Evolutionary conservation across 2,113 vertebrate genomes (phyloP).

Genomic region (Notiomystis cincta): DNA sequence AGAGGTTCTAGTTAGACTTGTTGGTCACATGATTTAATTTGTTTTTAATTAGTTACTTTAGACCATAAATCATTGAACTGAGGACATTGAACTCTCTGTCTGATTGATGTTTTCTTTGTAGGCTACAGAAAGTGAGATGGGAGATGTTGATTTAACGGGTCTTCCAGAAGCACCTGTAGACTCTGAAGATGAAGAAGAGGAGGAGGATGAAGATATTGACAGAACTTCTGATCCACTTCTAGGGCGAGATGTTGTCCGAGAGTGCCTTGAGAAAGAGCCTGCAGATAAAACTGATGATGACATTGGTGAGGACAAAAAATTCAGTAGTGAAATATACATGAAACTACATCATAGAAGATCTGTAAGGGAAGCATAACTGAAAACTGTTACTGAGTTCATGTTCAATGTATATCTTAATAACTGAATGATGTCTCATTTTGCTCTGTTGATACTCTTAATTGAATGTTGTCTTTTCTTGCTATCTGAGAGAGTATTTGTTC

Average conservation of each 20-base stretch:
- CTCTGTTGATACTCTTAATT: neutral
- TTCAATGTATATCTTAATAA: neutral
- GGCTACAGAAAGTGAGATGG: slow-evolving; percentile 95
- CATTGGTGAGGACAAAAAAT: slow-evolving; percentile 78
- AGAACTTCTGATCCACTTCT: slow-evolving; percentile 86
- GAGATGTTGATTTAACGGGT: slow-evolving; percentile 94
- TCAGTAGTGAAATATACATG: neutral
- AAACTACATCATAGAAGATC: neutral
- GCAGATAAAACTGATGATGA: slow-evolving; percentile 94
- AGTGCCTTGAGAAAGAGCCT: slow-evolving; percentile 96
- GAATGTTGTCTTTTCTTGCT: neutral
- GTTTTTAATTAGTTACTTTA: neutral
- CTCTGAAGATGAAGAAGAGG: slow-evolving; percentile 96
- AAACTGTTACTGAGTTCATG: neutral
- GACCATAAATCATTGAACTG: neutral
- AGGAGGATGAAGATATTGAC: slow-evolving; percentile 96
- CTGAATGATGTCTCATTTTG: neutral
- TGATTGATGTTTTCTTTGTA: slow-evolving; percentile 52
- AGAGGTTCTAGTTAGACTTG: neutral
- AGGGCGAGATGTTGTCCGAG: slow-evolving; percentile 89
- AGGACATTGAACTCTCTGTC: neutral
- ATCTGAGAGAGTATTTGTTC: neutral
- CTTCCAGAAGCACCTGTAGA: slow-evolving; percentile 94
- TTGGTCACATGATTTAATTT: neutral
- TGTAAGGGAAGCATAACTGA: neutral